Evolutionary conservation across 2,888 invertebrate species (phyloP).

Genomic region (Callimorpha dominula): DNA sequence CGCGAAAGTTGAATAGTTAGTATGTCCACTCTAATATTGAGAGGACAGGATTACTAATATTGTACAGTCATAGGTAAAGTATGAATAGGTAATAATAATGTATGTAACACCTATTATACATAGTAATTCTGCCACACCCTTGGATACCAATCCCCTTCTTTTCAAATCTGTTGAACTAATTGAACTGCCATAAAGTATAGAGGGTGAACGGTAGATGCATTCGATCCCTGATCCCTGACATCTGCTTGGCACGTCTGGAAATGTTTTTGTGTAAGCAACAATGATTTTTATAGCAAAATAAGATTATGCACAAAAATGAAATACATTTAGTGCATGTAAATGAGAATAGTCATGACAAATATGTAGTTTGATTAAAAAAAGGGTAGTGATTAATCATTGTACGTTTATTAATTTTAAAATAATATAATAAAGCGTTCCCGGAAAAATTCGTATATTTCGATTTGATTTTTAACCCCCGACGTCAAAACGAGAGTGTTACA

Average conservation of each 20-base stretch:
- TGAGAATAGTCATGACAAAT: neutral
- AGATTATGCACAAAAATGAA: neutral
- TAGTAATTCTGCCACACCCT: constrained; percentile 26
- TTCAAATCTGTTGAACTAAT: constrained; percentile 37
- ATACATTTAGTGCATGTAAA: neutral
- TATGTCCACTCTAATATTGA: no score
- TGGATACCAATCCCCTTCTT: constrained; percentile 17
- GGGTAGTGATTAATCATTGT: no score
- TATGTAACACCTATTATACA: constrained; percentile 17
- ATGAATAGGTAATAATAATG: constrained; percentile 14
- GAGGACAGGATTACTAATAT: no score
- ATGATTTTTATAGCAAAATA: constrained; percentile 2
- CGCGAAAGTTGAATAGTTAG: no score
- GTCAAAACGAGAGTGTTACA: no score
- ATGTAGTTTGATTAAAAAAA: no score
- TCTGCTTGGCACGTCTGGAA: constrained; percentile 78
- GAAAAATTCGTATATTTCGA: no score
- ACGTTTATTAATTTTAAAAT: no score
- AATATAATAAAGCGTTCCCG: no score
- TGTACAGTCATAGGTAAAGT: no score
- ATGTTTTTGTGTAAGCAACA: constrained; percentile 17
- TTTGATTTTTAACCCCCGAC: no score
- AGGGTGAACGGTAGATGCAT: constrained; percentile 63
- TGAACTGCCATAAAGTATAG: constrained; percentile 28
- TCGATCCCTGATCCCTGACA: constrained; percentile 58